These are phyloP conservation scores for Tauraco hartlaubi DNA, from an alignment of 2,797 vertebrate species.

Conservation along the genomic window DNA sequence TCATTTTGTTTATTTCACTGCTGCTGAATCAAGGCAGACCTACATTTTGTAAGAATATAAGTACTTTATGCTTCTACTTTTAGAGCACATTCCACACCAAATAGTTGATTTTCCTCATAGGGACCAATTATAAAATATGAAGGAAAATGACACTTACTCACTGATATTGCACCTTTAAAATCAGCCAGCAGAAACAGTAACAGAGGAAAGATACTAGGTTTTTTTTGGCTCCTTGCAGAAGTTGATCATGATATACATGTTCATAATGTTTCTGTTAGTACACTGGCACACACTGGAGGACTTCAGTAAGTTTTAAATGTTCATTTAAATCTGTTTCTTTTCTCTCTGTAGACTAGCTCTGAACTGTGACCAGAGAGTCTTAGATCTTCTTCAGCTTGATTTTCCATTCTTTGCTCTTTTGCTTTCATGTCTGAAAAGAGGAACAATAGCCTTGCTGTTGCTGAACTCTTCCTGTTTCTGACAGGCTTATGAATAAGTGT, in stretches of 20 bases:
- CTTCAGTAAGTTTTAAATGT: background rate
- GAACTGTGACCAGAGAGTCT: background rate
- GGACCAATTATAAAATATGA: conserved; percentile 64
- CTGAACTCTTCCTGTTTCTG: background rate
- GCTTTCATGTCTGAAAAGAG: background rate
- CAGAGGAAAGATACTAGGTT: background rate
- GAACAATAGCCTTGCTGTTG: background rate
- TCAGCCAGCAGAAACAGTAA: background rate
- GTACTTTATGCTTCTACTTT: conserved; percentile 26
- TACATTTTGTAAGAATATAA: conserved; percentile 23
- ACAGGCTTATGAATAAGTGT: background rate
- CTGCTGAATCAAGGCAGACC: conserved; percentile 72
- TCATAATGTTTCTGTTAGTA: background rate
- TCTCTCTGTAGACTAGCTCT: background rate
- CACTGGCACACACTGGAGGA: background rate
- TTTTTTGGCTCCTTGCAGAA: background rate
- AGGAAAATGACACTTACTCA: conserved; percentile 12
- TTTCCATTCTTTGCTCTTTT: background rate
- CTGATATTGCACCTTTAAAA: background rate
- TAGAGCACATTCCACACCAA: conserved; percentile 36
- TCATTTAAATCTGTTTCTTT: background rate
- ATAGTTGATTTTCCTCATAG: conserved; percentile 53
- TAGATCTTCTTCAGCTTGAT: background rate
- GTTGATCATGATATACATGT: background rate
- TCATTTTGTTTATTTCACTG: conserved; percentile 76